A percentile compares a stretch with the other conserved stretches of the same genome.
These are phyloP conservation scores for Telmatochromis brichardi DNA, from an alignment of 2,113 vertebrate genomes.

Conservation along the genomic window DNA sequence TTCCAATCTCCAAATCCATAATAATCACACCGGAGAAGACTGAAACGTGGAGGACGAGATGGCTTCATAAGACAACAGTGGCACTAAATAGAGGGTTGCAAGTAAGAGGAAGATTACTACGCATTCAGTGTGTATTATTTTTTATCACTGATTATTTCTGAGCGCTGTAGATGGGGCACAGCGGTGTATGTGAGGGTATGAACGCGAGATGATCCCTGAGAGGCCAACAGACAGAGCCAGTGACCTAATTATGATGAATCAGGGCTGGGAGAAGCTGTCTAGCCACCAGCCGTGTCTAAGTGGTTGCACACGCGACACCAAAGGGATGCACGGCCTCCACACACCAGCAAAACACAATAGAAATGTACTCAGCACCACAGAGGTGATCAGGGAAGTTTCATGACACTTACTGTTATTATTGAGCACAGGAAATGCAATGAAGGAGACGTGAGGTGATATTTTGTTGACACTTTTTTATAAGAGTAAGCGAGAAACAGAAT, in stretches of 20 bases:
- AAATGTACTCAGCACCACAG: background rate
- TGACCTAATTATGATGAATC: constrained; percentile 65
- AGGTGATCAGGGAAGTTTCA: background rate
- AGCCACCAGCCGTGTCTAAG: constrained; percentile 42
- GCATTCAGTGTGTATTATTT: background rate
- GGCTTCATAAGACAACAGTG: background rate
- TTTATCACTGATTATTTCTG: constrained; percentile 3
- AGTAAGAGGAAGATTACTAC: background rate
- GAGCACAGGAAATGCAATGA: background rate
- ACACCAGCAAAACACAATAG: constrained; percentile 4
- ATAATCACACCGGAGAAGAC: background rate
- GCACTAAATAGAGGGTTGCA: background rate
- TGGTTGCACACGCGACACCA: constrained; percentile 22
- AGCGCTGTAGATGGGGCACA: background rate
- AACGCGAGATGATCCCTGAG: constrained; percentile 19
- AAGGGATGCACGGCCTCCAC: background rate
- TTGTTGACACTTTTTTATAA: background rate
- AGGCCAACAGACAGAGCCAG: constrained; percentile 31
- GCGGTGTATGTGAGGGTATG: background rate
- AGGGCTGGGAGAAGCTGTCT: constrained; percentile 33
- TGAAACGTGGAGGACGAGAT: background rate
- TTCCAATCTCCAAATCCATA: constrained; percentile 1
- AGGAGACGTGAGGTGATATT: background rate
- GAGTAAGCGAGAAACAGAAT: background rate
- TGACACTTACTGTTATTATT: background rate